Evolutionary conservation across 1,140 invertebrate genomes (phyloP).

Genomic region (Pseudomyrmex dendroicus): DNA sequence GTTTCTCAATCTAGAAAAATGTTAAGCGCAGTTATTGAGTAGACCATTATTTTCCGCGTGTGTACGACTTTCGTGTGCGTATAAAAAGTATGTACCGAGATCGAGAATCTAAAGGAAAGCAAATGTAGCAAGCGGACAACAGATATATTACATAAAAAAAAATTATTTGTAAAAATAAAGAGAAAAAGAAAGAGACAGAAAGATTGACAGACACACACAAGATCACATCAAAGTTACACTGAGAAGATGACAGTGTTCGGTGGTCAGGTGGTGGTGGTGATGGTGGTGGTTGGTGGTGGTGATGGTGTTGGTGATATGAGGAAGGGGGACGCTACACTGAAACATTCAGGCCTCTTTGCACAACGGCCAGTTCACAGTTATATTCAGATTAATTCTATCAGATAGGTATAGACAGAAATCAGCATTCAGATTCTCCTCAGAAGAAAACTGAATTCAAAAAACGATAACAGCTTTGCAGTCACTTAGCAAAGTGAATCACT

Average conservation of each 20-base stretch:
- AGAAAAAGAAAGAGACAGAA: constrained; percentile 72
- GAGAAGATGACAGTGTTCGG: constrained; percentile 83
- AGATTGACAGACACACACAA: constrained; percentile 80
- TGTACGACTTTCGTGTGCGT: constrained; percentile 13
- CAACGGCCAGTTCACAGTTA: constrained; percentile 78
- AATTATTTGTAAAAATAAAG: constrained; percentile 37
- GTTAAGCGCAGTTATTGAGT: constrained; percentile 1
- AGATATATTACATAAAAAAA: constrained; percentile 18
- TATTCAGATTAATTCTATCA: constrained; percentile 72
- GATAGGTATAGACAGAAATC: constrained; percentile 49
- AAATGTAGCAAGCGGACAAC: constrained; percentile 37
- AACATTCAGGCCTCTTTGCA: constrained; percentile 83
- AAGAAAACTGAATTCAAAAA: not conserved
- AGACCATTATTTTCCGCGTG: constrained; percentile 7
- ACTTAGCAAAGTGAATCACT: not conserved
- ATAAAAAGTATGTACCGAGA: not conserved
- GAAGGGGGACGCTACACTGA: constrained; percentile 84
- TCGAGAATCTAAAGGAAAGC: constrained; percentile 48
- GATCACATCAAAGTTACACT: constrained; percentile 80
- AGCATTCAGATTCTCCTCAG: constrained; percentile 62
- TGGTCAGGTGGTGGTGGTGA: constrained; percentile 78
- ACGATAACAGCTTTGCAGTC: not conserved
- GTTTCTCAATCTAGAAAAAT: not conserved
- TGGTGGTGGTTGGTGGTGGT: constrained; percentile 79
- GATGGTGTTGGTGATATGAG: constrained; percentile 77